These are phyloP conservation scores for Crepidodera aurea DNA, from an alignment of 2,888 invertebrate species.

Conservation along the genomic window DNA sequence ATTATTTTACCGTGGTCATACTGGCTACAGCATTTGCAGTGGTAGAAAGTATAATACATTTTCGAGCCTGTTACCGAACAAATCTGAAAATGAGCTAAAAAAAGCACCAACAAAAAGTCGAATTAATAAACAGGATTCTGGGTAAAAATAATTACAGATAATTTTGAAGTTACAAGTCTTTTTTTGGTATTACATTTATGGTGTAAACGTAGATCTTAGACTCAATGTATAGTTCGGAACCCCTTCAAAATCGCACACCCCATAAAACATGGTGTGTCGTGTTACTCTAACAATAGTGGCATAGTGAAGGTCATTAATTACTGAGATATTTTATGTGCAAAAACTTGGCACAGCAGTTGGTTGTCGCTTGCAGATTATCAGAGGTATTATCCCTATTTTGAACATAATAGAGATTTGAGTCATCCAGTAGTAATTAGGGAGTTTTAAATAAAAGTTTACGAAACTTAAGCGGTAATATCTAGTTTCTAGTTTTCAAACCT, in stretches of 20 bases:
- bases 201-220: slow-evolving; percentile 16
- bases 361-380: slow-evolving; percentile 28
- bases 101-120: no score
- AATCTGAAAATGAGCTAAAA: no score
- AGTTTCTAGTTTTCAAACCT: background rate
- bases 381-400: slow-evolving; percentile 18
- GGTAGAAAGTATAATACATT: no score
- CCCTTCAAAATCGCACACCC: slow-evolving; percentile 37
- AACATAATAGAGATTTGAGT: slow-evolving; percentile 22
- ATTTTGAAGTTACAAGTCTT: no score
- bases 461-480: no score
- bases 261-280: slow-evolving; percentile 38
- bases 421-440: slow-evolving; percentile 21
- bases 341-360: slow-evolving; percentile 26
- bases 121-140: no score
- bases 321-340: slow-evolving; percentile 29
- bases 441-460: background rate
- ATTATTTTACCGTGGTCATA: no score
- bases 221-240: slow-evolving; percentile 26
- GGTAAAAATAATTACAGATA: no score
- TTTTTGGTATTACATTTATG: no score
- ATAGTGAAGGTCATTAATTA: slow-evolving; percentile 34
- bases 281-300: slow-evolving; percentile 35
- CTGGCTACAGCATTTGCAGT: no score
- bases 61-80: no score